Evolutionary conservation across 2,113 vertebrate genomes (phyloP).

Genomic region (Genyomyrus donnyi): DNA sequence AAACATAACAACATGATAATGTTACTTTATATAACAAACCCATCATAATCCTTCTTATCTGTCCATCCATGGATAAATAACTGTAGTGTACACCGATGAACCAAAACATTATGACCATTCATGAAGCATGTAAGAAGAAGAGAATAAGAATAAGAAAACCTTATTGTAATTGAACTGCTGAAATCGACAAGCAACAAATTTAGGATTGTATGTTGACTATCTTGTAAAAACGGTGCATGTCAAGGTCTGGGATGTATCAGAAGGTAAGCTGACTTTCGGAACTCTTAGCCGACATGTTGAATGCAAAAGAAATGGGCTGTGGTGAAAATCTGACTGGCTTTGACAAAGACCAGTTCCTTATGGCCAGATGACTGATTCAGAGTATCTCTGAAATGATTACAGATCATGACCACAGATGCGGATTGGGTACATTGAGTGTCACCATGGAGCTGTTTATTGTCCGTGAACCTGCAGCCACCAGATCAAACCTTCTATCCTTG

Average conservation of each 20-base stretch:
- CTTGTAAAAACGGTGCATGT: not conserved
- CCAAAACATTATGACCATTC: not conserved
- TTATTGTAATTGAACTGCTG: not conserved
- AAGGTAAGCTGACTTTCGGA: not conserved
- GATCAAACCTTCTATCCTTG: not conserved
- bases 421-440: not conserved
- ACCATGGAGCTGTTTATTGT: not conserved
- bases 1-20: not conserved
- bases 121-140: not conserved
- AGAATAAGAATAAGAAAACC: not conserved
- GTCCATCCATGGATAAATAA: not conserved
- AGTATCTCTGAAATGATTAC: not conserved
- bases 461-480: not conserved
- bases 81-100: not conserved
- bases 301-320: not conserved
- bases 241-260: not conserved
- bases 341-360: not conserved
- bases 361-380: not conserved
- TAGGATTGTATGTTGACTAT: not conserved
- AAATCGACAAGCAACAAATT: not conserved
- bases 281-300: not conserved
- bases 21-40: not conserved
- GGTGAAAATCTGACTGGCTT: not conserved
- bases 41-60: not conserved
- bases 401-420: not conserved